These are phyloP conservation scores for Leptonema lineaticorne DNA, from an alignment of 1,140 invertebrate species.

Conservation along the genomic window DNA sequence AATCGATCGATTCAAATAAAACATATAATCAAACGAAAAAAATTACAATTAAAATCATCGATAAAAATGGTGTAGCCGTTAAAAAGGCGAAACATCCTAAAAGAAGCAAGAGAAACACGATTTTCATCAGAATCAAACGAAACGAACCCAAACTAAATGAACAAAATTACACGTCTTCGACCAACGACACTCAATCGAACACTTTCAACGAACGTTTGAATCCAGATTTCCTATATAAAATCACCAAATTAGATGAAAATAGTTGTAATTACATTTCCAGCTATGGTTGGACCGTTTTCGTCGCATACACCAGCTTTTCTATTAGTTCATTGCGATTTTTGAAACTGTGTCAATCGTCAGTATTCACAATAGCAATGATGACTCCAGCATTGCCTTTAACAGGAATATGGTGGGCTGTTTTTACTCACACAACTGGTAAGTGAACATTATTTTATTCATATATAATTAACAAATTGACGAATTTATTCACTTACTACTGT, in stretches of 20 bases:
- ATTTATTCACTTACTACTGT: no score
- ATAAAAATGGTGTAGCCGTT: neutral
- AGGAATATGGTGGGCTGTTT: slow-evolving; percentile 64
- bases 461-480: no score
- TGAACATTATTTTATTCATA: no score
- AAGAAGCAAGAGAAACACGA: neutral
- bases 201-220: slow-evolving; percentile 3
- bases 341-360: slow-evolving; percentile 59
- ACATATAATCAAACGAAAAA: neutral
- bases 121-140: neutral
- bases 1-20: neutral
- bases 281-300: slow-evolving; percentile 57
- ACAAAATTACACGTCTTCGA: neutral
- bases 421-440: slow-evolving; percentile 46
- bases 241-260: slow-evolving; percentile 32
- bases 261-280: slow-evolving; percentile 50
- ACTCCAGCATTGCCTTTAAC: slow-evolving; percentile 58
- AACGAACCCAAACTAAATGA: neutral
- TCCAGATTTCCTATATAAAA: slow-evolving; percentile 28
- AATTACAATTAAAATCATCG: neutral
- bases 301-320: slow-evolving; percentile 52
- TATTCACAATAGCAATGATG: slow-evolving; percentile 58
- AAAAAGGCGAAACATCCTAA: neutral
- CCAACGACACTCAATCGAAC: neutral
- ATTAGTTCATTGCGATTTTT: slow-evolving; percentile 56